Base-by-base conservation (phyloP, 2,888 invertebrate genomes). In the Temnothorax unifasciatus region DNA sequence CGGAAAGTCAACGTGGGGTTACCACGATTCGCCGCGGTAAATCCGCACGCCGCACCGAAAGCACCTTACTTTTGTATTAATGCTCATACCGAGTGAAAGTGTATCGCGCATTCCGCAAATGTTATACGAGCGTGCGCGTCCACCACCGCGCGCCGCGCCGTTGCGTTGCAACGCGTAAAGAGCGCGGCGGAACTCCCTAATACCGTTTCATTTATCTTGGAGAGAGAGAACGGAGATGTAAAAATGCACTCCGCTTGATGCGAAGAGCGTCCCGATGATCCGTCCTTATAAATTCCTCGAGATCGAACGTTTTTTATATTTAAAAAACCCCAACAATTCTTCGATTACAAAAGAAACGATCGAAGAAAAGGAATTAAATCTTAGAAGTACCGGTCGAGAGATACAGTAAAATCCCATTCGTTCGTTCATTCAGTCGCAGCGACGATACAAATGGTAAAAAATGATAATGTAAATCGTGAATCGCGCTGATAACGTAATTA, bases 1-100 rank as follows among this genome's bases (percentile, higher is more conserved):
- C 41, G 38, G 63, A 11, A 15, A 84, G 34, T 66, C 73, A 59
- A 68, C 74, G 54, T 34, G 54, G 29, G 47, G 44, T 68, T 57
- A 34, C 54, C 54, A 18, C 75, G 71, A 84, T 68, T 77, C 85
- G 83, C 61, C 18, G 50, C 44, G 68, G 50, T 41, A 79, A 81
- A 69, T 79, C 81, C 38, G 52, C n/a, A 34, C 34, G 66, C 66
- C 59, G 68, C 83, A 29, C 81, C 69, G 68, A 83, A 69, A 69
- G 61, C 83, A 81, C 41, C 68, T 79, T 79, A 61, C 68, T 69
- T 79, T 79, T 81, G 61, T 61, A 61, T 83, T 69, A 79, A 83
- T 69, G 82, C 61, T 68, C 18, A 34, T 59, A 52, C n/a, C 54
- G 54, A 69, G 79, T 74, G 79, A 79, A 79, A 79, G 79, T 79